Conservation (phyloP, 2,888 invertebrate genomes). For the Nysson spinosus region DNA sequence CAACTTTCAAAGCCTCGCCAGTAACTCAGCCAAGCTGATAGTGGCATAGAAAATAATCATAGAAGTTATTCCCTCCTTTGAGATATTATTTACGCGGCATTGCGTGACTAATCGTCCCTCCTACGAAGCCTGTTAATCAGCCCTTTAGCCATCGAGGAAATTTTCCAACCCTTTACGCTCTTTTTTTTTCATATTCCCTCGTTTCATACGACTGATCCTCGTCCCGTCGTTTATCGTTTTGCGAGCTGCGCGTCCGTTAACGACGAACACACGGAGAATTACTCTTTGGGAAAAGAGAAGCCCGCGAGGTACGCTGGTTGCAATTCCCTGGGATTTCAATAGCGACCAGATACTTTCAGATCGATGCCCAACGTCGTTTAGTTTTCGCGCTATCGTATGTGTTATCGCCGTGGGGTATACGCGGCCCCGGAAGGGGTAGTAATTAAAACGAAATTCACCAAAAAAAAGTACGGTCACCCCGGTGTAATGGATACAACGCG, state of each 20-base stretch:
- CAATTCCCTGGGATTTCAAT: conserved; percentile 50
- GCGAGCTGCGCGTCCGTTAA: conserved; percentile 30
- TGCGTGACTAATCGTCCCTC: conserved; percentile 35
- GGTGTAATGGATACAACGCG: conserved; percentile 55
- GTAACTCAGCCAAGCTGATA: conserved; percentile 18
- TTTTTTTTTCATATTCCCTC: conserved; percentile 25
- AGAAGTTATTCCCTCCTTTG: background rate
- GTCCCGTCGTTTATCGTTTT: conserved; percentile 13
- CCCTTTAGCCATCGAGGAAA: conserved; percentile 49
- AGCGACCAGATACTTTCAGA: conserved; percentile 31
- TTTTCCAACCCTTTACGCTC: conserved; percentile 49
- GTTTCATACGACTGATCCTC: conserved; percentile 8
- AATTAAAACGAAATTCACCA: conserved; percentile 71
- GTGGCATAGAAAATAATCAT: conserved; percentile 35
- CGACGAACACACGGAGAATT: conserved; percentile 33
- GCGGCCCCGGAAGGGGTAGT: conserved; percentile 38
- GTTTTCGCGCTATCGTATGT: conserved; percentile 18
- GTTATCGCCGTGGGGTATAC: conserved; percentile 14
- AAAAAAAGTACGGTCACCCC: conserved; percentile 47
- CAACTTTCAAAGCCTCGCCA: conserved; percentile 37
- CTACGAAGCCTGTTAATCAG: conserved; percentile 27
- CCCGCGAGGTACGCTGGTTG: conserved; percentile 19
- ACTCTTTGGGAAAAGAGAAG: conserved; percentile 19
- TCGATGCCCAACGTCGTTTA: conserved; percentile 48
- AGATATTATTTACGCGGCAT: conserved; percentile 23